Evolutionary conservation across 2,797 vertebrate species (phyloP).

Genomic region (Kryptopterus vitreolus): DNA sequence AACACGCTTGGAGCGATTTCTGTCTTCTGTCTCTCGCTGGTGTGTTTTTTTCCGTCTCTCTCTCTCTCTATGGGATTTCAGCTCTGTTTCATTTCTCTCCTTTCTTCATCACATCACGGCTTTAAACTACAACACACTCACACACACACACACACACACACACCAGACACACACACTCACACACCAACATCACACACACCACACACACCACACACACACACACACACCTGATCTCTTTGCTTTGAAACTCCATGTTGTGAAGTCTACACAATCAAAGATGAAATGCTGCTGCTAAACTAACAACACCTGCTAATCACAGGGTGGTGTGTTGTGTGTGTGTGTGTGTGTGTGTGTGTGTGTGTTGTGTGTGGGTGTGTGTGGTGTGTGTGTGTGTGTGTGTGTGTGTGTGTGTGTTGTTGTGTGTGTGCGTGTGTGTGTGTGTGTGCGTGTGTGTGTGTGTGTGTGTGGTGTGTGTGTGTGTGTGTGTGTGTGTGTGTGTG

Average conservation of each 20-base stretch:
- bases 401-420: no score
- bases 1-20: conserved; percentile 6
- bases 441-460: no score
- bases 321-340: no score
- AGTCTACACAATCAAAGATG: not conserved
- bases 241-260: not conserved
- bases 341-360: no score
- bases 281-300: not conserved
- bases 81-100: not conserved
- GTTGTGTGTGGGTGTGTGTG: no score
- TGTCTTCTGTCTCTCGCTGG: not conserved
- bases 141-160: not conserved
- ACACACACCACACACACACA: not conserved
- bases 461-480: no score
- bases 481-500: not conserved
- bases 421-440: no score
- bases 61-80: not conserved
- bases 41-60: no score
- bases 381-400: no score
- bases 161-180: not conserved
- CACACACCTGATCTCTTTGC: not conserved
- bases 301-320: not conserved
- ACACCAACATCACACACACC: not conserved
- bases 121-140: not conserved
- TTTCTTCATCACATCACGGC: not conserved